These are phyloP conservation scores for Macrocentrus cingulum DNA, from an alignment of 1,140 invertebrate genomes.

Conservation along the genomic window DNA sequence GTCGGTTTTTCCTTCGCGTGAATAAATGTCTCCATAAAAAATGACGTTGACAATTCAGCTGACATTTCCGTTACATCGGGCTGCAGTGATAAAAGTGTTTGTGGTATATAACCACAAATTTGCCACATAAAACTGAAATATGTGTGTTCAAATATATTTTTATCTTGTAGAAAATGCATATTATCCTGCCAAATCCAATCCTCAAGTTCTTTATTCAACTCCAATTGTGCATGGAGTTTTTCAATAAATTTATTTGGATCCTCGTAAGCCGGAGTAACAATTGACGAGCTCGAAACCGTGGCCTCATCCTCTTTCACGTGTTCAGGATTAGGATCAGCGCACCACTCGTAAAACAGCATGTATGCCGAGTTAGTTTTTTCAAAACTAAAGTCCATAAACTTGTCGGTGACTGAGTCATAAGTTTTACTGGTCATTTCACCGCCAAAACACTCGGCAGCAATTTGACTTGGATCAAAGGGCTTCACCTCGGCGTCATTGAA, in stretches of 20 bases:
- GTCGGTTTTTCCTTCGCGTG: slow-evolving; percentile 97
- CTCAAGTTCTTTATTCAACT: slow-evolving; percentile 77
- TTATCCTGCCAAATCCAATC: slow-evolving; percentile 96
- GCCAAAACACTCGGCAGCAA: slow-evolving; percentile 93
- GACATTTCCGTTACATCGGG: slow-evolving; percentile 82
- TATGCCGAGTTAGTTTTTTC: slow-evolving; percentile 98
- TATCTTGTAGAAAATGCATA: slow-evolving; percentile 91
- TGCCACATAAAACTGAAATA: slow-evolving; percentile 96
- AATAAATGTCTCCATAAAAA: slow-evolving; percentile 95
- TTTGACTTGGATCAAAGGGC: slow-evolving; percentile 90
- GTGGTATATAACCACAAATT: slow-evolving; percentile 89
- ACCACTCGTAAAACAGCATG: slow-evolving; percentile 94
- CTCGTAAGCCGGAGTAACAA: slow-evolving; percentile 36
- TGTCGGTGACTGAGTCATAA: slow-evolving; percentile 93
- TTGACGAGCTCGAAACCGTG: slow-evolving; percentile 47
- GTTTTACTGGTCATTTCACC: slow-evolving; percentile 97
- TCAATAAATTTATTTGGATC: slow-evolving; percentile 49
- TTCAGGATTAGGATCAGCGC: slow-evolving; percentile 50
- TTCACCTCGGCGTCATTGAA: slow-evolving; percentile 98
- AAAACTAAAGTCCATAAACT: slow-evolving; percentile 96
- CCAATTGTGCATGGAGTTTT: slow-evolving; percentile 51
- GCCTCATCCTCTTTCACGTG: slow-evolving; percentile 52
- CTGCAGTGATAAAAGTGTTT: slow-evolving; percentile 77
- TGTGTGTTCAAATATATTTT: slow-evolving; percentile 93
- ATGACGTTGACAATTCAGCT: slow-evolving; percentile 86